These are phyloP conservation scores for Martes flavigula DNA, from an alignment of 2,797 vertebrate genomes.

Conservation along the genomic window DNA sequence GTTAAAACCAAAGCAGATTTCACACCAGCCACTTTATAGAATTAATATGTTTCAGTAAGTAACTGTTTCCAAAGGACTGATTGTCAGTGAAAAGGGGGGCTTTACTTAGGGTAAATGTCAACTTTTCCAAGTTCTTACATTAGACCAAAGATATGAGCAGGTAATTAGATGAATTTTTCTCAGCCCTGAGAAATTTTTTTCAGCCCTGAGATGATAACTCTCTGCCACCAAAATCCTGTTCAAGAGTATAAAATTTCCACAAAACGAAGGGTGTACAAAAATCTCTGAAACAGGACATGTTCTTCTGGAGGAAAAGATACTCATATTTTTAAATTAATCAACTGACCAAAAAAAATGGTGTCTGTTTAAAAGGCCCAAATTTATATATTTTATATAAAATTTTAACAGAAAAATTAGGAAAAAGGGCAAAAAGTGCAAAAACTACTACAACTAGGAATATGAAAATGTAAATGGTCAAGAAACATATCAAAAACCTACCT, in stretches of 20 bases:
- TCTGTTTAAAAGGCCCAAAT: background rate
- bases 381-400: background rate
- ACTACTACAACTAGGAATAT: background rate
- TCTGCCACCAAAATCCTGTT: background rate
- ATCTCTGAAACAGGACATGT: background rate
- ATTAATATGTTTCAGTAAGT: background rate
- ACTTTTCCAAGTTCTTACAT: background rate
- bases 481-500: background rate
- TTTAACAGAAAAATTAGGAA: background rate
- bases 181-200: background rate
- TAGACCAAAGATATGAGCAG: background rate
- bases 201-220: background rate
- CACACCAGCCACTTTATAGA: background rate
- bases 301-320: background rate
- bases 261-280: background rate
- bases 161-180: background rate
- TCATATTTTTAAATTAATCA: background rate
- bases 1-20: constrained; percentile 47
- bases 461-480: background rate
- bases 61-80: background rate
- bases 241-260: background rate
- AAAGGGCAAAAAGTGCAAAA: background rate
- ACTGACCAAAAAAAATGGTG: background rate
- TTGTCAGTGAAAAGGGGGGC: background rate
- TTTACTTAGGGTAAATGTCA: constrained; percentile 12